Percentiles rank a stretch among this genome's conserved stretches.
Conservation (phyloP, 1,140 invertebrate genomes). For the Anoplophora glabripennis region DNA sequence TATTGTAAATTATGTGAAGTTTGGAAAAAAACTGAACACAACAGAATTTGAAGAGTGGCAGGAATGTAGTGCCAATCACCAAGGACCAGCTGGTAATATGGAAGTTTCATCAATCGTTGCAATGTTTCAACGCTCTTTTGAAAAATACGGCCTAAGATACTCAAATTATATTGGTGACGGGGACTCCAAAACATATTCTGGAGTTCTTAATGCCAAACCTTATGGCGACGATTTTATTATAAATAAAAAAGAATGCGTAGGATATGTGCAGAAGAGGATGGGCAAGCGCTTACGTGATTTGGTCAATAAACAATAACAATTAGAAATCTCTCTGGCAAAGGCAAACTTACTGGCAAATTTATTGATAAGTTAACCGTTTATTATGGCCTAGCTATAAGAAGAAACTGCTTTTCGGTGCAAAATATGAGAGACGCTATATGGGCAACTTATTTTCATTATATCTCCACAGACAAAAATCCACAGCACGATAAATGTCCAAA, state of each 20-base stretch:
- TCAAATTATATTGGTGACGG: no score
- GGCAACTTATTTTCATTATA: neutral
- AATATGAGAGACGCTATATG: neutral
- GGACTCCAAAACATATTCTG: no score
- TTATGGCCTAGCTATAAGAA: neutral
- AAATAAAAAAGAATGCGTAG: neutral
- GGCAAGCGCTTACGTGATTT: neutral
- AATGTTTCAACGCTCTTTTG: no score
- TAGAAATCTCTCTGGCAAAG: neutral
- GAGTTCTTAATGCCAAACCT: no score
- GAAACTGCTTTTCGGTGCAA: neutral
- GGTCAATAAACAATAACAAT: neutral
- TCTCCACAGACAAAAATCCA: neutral
- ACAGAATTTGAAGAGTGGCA: no score
- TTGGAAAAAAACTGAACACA: no score
- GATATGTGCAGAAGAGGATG: neutral
- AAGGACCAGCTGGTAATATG: no score
- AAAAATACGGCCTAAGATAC: no score
- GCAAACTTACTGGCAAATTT: neutral
- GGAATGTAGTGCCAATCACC: no score
- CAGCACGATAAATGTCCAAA: neutral
- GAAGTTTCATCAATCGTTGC: no score
- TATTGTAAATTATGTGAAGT: no score
- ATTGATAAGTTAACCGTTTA: neutral
- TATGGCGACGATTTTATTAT: no score